Base-by-base conservation (phyloP, 2,797 vertebrate species). In the Chlorospingus flavigularis region DNA sequence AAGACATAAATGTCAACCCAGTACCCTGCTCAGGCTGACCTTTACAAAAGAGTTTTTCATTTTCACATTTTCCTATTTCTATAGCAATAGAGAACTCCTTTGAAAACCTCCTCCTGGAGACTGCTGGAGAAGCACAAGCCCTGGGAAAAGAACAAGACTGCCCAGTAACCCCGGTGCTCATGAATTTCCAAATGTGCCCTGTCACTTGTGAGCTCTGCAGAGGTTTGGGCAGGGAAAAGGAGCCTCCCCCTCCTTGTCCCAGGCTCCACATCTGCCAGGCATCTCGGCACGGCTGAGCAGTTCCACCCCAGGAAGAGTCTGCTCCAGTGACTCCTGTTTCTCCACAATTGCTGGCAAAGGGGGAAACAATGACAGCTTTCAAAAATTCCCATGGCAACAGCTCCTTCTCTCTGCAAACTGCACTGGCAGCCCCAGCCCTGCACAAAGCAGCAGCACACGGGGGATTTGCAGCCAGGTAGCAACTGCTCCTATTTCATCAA, bases 361-460 rank as follows among this genome's bases (percentile, higher is more conserved):
- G 82, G 37, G 37, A 76, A 94, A 75, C 51, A 17, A 76, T 2
- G 3, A 66, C 81, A 86, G 89, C 89, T 95, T 94, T 95, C 76
- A 84, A 62, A 65, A 92, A 95, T 96, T 84, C 82, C 95, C 95
- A 94, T 94, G 78, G 95, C 95, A 97, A 96, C 92, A 78, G 87
- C 79, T 93, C 55, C 58, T 77, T 94, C 88, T 66, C 65, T 40
- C 75, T 31, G 51, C 87, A 86, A 45, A 88, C 89, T 81, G 40
- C 8, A 1, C 54, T 15, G 86, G 74, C 88, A 92, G 81, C 61
- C 65, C 18, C 7, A 57, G 33, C 18, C 1, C 42, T 9, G 66
- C 89, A 86, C 82, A 75, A 39, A 77, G 75, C 19, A 77, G 90
- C 81, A 55, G 88, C 54, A 25, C 11, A 37, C 28, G 30, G 53